Percentiles rank a stretch among this genome's conserved stretches.
phyloP scores from a whole-genome alignment of 2,888 invertebrate species.

The Chloroclysta siterata region DNA sequence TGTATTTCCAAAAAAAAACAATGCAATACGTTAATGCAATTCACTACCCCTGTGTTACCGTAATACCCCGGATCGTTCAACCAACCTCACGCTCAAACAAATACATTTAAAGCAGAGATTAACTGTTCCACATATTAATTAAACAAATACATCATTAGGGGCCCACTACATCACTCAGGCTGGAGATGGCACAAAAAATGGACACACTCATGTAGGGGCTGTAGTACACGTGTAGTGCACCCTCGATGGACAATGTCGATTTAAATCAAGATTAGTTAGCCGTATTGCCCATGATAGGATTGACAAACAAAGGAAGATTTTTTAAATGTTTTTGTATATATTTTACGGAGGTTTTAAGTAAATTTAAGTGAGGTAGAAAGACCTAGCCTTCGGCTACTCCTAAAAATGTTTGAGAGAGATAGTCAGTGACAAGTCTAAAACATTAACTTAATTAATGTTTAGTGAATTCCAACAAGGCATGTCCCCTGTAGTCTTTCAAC shows the following conservation, averaged over 20 bases:
- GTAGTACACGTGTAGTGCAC: slow-evolving; percentile 13
- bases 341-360: too few relatives aligned
- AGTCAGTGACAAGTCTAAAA: too few relatives aligned
- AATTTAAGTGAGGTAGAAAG: too few relatives aligned
- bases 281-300: not conserved
- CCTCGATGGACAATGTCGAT: slow-evolving; percentile 8
- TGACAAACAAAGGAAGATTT: too few relatives aligned
- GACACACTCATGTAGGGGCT: slow-evolving; percentile 5
- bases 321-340: too few relatives aligned
- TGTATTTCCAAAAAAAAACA: too few relatives aligned
- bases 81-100: not conserved
- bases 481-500: too few relatives aligned
- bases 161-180: not conserved
- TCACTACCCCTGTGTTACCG: not conserved
- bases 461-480: too few relatives aligned
- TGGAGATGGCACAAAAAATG: slow-evolving; percentile 20
- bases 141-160: slow-evolving; percentile 20
- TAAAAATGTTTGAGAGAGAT: too few relatives aligned
- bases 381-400: too few relatives aligned
- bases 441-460: too few relatives aligned
- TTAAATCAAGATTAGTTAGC: slow-evolving; percentile 3
- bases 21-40: not conserved
- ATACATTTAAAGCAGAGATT: slow-evolving; percentile 3
- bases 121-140: slow-evolving; percentile 16
- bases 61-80: not conserved